phyloP scores from a whole-genome alignment of 1,140 invertebrate genomes.

The Drosophila asahinai region DNA sequence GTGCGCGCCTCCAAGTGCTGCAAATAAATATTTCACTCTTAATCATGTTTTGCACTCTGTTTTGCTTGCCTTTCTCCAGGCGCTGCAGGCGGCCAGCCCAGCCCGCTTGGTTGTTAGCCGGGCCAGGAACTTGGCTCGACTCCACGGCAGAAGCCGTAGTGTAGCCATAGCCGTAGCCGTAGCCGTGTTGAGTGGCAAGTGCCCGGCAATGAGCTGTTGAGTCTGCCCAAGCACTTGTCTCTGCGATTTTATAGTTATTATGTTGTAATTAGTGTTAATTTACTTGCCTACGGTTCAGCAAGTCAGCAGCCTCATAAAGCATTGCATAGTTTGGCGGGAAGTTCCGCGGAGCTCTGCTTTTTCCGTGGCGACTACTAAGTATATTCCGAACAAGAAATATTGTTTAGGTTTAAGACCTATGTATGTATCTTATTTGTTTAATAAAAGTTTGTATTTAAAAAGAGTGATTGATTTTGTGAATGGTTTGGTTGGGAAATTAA shows the following conservation, averaged over 20 bases:
- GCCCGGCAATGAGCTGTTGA: conserved; percentile 70
- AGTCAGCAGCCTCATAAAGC: conserved; percentile 45
- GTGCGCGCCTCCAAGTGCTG: conserved; percentile 73
- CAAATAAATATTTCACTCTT: conserved; percentile 83
- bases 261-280: conserved; percentile 79
- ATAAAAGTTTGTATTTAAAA: not conserved
- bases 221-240: conserved; percentile 71
- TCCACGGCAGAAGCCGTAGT: conserved; percentile 30
- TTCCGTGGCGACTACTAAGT: not conserved
- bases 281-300: conserved; percentile 52
- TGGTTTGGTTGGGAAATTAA: too few species aligned
- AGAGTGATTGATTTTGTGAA: too few species aligned
- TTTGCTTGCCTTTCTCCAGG: conserved; percentile 58
- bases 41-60: conserved; percentile 77
- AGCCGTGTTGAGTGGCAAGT: conserved; percentile 62
- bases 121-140: conserved; percentile 40
- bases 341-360: not conserved
- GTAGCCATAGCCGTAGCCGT: not conserved
- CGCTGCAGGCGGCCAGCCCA: conserved; percentile 46
- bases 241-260: conserved; percentile 78
- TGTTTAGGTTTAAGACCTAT: not conserved
- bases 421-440: not conserved
- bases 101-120: conserved; percentile 15
- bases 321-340: conserved; percentile 40
- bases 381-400: not conserved